These are phyloP conservation scores for Mus spretus DNA, from an alignment of 2,797 vertebrate species.

Conservation along the genomic window DNA sequence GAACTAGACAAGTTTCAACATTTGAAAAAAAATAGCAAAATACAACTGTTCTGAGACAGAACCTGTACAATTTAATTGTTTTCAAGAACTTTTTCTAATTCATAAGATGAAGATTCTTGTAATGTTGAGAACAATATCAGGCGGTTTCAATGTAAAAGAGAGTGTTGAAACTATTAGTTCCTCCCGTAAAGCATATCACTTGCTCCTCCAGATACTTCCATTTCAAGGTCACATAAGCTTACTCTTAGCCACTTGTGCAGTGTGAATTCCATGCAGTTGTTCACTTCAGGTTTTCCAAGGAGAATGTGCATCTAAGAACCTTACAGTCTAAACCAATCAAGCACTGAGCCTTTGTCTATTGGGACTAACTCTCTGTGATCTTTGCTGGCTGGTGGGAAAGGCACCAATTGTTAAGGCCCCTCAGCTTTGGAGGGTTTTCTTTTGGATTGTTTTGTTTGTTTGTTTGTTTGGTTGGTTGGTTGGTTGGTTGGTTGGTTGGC, in stretches of 20 bases:
- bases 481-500: not conserved
- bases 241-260: constrained; percentile 5
- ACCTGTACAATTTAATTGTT: constrained; percentile 17
- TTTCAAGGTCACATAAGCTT: not conserved
- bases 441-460: not conserved
- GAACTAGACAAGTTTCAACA: constrained; percentile 21
- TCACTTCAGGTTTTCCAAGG: not conserved
- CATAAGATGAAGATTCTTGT: not conserved
- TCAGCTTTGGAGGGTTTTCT: not conserved
- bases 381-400: not conserved
- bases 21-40: constrained; percentile 53
- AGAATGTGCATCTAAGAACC: not conserved
- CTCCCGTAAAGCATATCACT: not conserved
- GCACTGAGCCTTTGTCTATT: not conserved
- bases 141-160: not conserved
- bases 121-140: not conserved
- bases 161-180: not conserved
- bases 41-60: not conserved
- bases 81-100: not conserved
- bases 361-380: not conserved
- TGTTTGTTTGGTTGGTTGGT: no score
- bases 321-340: constrained; percentile 1
- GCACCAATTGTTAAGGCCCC: not conserved
- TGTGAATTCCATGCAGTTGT: not conserved
- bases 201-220: not conserved